Evolutionary conservation across 2,113 vertebrate species (phyloP).

Genomic region (Lophotis ruficrista): DNA sequence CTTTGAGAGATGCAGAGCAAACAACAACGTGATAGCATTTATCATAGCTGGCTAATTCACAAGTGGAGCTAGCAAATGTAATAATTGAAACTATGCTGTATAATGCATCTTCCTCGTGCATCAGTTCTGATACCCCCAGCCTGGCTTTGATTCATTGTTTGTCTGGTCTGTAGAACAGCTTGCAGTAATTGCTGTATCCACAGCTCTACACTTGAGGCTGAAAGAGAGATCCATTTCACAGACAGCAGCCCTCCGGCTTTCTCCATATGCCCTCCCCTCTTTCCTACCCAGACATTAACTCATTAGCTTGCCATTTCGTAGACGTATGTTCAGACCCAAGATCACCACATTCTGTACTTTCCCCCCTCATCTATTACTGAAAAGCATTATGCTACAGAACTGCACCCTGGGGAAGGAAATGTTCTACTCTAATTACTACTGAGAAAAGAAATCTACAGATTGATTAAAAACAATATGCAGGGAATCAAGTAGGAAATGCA

Average conservation of each 20-base stretch:
- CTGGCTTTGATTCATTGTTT: conserved; percentile 55
- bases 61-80: conserved; percentile 39
- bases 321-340: background rate
- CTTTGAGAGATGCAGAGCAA: conserved; percentile 58
- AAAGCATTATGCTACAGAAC: background rate
- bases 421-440: conserved; percentile 27
- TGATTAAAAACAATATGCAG: conserved; percentile 24
- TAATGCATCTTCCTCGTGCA: conserved; percentile 51
- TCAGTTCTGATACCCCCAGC: conserved; percentile 4
- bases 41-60: conserved; percentile 40
- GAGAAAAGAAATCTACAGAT: conserved; percentile 52
- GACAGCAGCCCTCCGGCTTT: conserved; percentile 3
- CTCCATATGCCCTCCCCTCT: background rate
- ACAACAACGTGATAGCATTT: conserved; percentile 15
- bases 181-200: conserved; percentile 26
- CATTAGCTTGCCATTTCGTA: conserved; percentile 26
- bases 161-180: conserved; percentile 22
- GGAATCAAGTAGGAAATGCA: background rate
- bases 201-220: background rate
- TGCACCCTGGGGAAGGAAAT: conserved; percentile 37
- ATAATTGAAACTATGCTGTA: conserved; percentile 43
- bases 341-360: conserved; percentile 1
- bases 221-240: conserved; percentile 34
- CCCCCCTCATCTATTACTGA: conserved; percentile 3
- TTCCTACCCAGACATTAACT: conserved; percentile 5